These are phyloP conservation scores for Brachyptera putata DNA, from an alignment of 2,888 invertebrate species.

Conservation along the genomic window DNA sequence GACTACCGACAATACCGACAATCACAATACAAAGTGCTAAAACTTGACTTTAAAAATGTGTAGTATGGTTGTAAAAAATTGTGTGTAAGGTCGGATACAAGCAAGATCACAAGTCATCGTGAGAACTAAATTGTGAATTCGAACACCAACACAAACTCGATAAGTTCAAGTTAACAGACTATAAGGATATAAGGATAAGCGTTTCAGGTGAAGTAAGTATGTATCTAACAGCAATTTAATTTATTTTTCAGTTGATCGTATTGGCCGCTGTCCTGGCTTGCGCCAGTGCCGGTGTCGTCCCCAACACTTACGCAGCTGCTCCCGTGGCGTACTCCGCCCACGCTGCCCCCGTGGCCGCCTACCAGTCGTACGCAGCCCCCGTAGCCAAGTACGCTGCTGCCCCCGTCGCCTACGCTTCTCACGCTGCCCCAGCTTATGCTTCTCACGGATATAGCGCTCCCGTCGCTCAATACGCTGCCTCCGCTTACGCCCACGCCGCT, in stretches of 20 bases:
- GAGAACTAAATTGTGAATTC: too few species aligned
- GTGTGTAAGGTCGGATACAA: too few species aligned
- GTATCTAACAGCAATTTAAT: too few species aligned
- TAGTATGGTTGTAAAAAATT: too few species aligned
- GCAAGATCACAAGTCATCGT: too few species aligned
- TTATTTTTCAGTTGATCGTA: slow-evolving; percentile 27
- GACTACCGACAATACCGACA: too few species aligned
- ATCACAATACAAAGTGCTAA: too few species aligned
- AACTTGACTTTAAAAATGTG: too few species aligned
- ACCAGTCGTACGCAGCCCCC: slow-evolving; percentile 26
- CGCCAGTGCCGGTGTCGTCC: slow-evolving; percentile 24
- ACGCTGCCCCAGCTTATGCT: slow-evolving; percentile 24
- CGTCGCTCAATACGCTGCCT: slow-evolving; percentile 28
- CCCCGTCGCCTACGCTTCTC: slow-evolving; percentile 32
- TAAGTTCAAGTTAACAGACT: too few species aligned
- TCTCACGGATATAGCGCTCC: slow-evolving; percentile 32
- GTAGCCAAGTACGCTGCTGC: slow-evolving; percentile 33
- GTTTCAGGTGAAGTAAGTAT: too few species aligned
- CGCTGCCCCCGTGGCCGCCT: slow-evolving; percentile 35
- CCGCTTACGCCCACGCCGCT: slow-evolving; percentile 23
- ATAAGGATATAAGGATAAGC: too few species aligned
- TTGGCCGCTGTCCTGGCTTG: slow-evolving; percentile 25
- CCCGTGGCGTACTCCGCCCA: slow-evolving; percentile 31
- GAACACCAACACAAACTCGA: too few species aligned
- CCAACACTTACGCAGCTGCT: slow-evolving; percentile 39